Evolutionary conservation across 2,888 invertebrate species (phyloP), one percentile per base, ranked within the genome.

Genomic region (Apodemia mormo): DNA sequence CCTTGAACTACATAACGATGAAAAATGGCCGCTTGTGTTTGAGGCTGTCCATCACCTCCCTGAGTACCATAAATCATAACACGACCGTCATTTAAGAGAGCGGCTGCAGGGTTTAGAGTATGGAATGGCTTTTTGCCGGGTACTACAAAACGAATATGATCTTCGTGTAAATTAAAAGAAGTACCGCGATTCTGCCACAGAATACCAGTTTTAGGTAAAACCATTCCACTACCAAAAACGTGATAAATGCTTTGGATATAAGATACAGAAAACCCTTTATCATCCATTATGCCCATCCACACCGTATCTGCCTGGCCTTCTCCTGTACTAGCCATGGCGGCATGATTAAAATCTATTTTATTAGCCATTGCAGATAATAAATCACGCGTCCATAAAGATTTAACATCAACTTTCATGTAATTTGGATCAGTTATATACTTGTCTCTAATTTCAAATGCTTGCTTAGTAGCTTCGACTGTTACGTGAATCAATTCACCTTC

Each of bases 271-370:
- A 86, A 92, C 0, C 92, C 92, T 78, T 85, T 88, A 65, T 73
- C 82, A 73, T 92, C 92, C 90, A 92, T 91, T 10, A 84, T 83
- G 12, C 92, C 92, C 83, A 92, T 82, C 92, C 92, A 92, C 70
- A 92, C 78, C 14, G 92, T 92, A 71, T 92, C 92, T 8, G 90
- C 91, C 2, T 85, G 80, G 1, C 88, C 89, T 75, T 83, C 85
- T 0, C 84, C 85, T 65, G 80, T 77, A 45, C 79, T 84, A 52
- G 70, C 69, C 4, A 71, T 65, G 66, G 83, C 82, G 43, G 84
- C 82, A 70, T 76, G 69, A 71, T 86, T 76, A 2, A 81, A 75
- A 74, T 84, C 79, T 58, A 92, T 81, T 61, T 82, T 79, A 68
- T 80, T 79, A 5, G 87, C 82, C 83, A 90, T 84, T 77, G 83